Evolutionary conservation across 1,140 invertebrate species (phyloP).

Genomic region (Helicorthomorpha holstii): DNA sequence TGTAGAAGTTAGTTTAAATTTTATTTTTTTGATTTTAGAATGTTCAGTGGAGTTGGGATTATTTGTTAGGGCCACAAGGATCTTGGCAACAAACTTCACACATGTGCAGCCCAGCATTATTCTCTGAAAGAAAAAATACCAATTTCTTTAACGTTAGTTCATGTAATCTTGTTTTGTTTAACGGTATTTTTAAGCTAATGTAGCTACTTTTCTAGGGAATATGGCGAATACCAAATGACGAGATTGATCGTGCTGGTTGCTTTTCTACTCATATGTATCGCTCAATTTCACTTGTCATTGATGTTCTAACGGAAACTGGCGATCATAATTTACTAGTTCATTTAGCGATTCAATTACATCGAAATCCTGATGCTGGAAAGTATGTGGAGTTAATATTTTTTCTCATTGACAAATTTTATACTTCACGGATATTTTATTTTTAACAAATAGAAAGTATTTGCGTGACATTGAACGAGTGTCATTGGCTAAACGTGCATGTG

Average conservation of each 20-base stretch:
- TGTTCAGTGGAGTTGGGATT: conserved; percentile 19
- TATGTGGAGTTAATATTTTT: too few relatives aligned
- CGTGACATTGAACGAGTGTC: conserved; percentile 13
- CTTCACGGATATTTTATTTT: too few relatives aligned
- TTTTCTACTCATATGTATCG: conserved; percentile 81
- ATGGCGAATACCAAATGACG: conserved; percentile 73
- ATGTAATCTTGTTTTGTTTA: not conserved
- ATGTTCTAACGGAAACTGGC: conserved; percentile 55
- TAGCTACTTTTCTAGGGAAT: conserved; percentile 40
- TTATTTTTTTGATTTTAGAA: conserved; percentile 17
- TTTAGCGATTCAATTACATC: conserved; percentile 54
- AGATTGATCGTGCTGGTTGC: conserved; percentile 79
- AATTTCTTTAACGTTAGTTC: conserved; percentile 75
- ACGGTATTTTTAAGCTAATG: not conserved
- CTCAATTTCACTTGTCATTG: conserved; percentile 58
- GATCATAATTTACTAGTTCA: conserved; percentile 67
- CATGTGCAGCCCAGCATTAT: conserved; percentile 41
- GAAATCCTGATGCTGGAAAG: conserved; percentile 64
- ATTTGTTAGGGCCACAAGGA: conserved; percentile 20
- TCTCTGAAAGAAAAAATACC: conserved; percentile 58
- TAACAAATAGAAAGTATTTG: conserved; percentile 15
- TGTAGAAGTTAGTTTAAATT: not conserved
- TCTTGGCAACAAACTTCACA: conserved; percentile 17
- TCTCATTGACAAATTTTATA: not conserved
- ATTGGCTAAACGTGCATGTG: conserved; percentile 8